phyloP scores from a whole-genome alignment of 2,888 invertebrate genomes.

The Noctua comes region DNA sequence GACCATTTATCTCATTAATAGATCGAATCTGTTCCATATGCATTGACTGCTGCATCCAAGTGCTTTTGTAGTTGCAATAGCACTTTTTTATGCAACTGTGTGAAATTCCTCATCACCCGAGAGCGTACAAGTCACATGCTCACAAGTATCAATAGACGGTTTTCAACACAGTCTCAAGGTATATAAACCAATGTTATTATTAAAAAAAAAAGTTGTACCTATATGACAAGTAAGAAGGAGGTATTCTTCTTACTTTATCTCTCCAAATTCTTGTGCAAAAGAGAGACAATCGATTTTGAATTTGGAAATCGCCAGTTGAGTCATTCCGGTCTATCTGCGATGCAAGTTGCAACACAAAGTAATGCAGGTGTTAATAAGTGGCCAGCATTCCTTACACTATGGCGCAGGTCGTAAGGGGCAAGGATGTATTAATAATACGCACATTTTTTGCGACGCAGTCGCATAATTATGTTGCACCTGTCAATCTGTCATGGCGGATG shows the following conservation, averaged over 20 bases:
- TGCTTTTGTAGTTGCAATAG: neutral
- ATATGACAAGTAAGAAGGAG: neutral
- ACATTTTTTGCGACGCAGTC: slow-evolving; percentile 25
- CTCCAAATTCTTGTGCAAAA: neutral
- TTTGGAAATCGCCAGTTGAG: neutral
- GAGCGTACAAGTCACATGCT: neutral
- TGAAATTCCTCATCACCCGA: neutral
- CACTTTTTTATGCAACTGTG: neutral
- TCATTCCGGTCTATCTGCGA: neutral
- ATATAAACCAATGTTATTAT: neutral
- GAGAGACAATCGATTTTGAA: neutral
- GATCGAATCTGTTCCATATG: slow-evolving; percentile 7
- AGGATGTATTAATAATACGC: slow-evolving; percentile 24
- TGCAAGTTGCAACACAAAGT: neutral
- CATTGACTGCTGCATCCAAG: neutral
- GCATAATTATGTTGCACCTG: slow-evolving; percentile 35
- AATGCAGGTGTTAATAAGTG: slow-evolving; percentile 9
- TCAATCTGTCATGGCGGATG: slow-evolving; percentile 36
- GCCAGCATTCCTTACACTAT: neutral
- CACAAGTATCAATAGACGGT: neutral
- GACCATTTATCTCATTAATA: neutral
- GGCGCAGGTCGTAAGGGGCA: neutral
- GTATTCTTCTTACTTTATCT: neutral
- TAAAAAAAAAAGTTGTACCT: no score
- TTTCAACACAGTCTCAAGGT: neutral